Evolutionary conservation across 53 echinoderm and acorn worm genomes (phyloP).

Genomic region (Echinarachnius parma): DNA sequence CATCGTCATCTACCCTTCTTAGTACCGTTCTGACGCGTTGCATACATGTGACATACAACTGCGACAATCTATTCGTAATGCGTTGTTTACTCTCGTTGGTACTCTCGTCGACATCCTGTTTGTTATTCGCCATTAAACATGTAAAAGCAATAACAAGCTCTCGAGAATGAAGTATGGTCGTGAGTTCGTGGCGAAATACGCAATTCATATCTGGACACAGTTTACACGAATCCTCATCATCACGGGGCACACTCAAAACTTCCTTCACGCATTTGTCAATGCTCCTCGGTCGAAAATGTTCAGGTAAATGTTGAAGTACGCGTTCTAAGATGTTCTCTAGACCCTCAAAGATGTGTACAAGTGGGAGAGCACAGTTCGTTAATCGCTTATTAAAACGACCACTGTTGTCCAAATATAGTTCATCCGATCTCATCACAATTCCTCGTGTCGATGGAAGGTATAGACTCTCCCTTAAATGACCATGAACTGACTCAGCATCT

Average conservation of each 20-base stretch:
- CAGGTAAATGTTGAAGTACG: background rate
- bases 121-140: background rate
- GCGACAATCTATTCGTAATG: background rate
- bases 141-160: slow-evolving; percentile 3
- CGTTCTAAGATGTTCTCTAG: background rate
- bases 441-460: slow-evolving; percentile 1
- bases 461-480: too few relatives aligned
- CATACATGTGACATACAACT: slow-evolving; percentile 16
- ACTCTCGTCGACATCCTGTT: background rate
- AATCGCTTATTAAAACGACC: background rate
- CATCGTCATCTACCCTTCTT: background rate
- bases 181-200: slow-evolving; percentile 6
- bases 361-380: background rate
- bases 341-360: background rate
- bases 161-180: background rate
- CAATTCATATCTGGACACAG: background rate
- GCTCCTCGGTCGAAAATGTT: background rate
- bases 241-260: background rate
- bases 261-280: slow-evolving; percentile 11
- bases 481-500: too few relatives aligned
- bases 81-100: background rate
- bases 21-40: background rate
- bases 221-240: background rate
- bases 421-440: slow-evolving; percentile 1
- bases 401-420: background rate